A percentile compares a stretch with the other conserved stretches of the same genome.
phyloP scores from a whole-genome alignment of 2,888 invertebrate species.

The Reticulitermes lucifugus region DNA sequence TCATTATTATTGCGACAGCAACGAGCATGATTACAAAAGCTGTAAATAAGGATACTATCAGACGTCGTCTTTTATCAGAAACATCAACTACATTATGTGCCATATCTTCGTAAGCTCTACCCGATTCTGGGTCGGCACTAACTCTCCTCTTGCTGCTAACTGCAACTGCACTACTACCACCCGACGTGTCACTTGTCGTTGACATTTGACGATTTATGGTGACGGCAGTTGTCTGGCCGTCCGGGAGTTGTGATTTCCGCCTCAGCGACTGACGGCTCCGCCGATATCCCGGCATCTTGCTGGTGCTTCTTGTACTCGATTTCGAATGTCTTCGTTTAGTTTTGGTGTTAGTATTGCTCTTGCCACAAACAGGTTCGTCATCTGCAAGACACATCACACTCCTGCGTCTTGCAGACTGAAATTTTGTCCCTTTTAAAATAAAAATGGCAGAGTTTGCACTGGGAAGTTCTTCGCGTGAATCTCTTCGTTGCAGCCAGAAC shows the following conservation, averaged over 20 bases:
- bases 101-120: not conserved
- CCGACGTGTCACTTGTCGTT: not conserved
- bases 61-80: slow-evolving; percentile 46
- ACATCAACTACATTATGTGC: not conserved
- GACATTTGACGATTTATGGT: not conserved
- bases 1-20: slow-evolving; percentile 50
- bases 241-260: not conserved
- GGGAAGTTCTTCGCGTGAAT: not conserved
- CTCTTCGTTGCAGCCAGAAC: not conserved
- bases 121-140: not conserved
- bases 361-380: not conserved
- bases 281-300: not conserved
- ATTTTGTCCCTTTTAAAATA: not conserved
- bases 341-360: not conserved
- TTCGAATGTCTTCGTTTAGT: not conserved
- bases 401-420: not conserved
- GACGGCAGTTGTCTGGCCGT: not conserved
- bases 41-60: slow-evolving; percentile 49
- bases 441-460: not conserved
- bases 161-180: not conserved
- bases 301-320: not conserved
- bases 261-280: not conserved
- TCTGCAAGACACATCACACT: not conserved
- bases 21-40: slow-evolving; percentile 48
- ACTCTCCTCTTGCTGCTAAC: not conserved